These are phyloP conservation scores for Mamestra brassicae DNA, from an alignment of 2,888 invertebrate species.

Conservation along the genomic window DNA sequence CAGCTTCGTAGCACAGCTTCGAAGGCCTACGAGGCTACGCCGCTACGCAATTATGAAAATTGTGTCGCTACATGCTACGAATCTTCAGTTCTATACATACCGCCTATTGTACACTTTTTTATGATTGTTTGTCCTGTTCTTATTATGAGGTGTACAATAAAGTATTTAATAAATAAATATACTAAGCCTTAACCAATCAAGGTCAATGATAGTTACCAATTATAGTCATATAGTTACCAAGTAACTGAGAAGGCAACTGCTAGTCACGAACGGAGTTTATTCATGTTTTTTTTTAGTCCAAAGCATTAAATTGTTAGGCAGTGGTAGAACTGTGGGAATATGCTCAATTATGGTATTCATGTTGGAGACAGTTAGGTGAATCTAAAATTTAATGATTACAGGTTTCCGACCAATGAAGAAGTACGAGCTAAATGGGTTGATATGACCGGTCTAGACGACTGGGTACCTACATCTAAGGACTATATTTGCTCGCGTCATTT, in stretches of 20 bases:
- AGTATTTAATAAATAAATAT: too few species aligned
- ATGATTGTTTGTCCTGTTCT: too few species aligned
- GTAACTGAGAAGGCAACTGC: too few species aligned
- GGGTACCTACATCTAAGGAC: background rate
- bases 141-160: too few species aligned
- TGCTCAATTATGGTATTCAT: background rate
- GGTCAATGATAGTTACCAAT: background rate
- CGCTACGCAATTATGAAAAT: background rate
- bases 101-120: too few species aligned
- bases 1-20: conserved; percentile 15
- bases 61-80: background rate
- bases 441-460: background rate
- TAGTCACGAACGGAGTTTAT: too few species aligned
- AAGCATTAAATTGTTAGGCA: background rate
- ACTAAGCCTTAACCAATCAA: background rate
- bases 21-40: conserved; percentile 43
- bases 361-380: background rate
- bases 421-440: background rate
- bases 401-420: conserved; percentile 22
- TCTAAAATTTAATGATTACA: conserved; percentile 2
- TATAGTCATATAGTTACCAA: too few species aligned
- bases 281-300: too few species aligned
- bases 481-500: conserved; percentile 35
- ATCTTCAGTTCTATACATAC: background rate
- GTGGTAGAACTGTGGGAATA: background rate